Conservation (phyloP, 2,888 invertebrate genomes). For the Steinernema carpocapsae region DNA sequence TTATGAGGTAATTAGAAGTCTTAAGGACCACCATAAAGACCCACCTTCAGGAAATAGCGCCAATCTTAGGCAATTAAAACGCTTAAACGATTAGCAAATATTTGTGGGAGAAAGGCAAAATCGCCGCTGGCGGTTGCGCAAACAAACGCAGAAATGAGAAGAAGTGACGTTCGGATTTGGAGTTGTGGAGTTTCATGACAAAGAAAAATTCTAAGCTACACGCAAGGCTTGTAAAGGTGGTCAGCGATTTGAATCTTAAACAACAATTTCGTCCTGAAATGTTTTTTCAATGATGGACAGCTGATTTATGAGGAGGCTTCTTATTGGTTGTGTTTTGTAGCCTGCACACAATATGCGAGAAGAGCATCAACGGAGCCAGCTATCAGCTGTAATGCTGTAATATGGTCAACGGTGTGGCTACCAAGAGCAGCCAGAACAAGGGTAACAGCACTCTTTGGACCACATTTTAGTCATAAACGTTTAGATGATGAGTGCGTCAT, state of each 20-base stretch:
- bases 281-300: slow-evolving; percentile 8
- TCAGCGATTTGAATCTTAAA: neutral
- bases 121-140: neutral
- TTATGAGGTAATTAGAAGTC: neutral
- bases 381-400: neutral
- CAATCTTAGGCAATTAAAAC: neutral
- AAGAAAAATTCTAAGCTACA: too few relatives aligned
- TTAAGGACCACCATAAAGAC: neutral
- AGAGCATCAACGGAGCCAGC: slow-evolving; percentile 3
- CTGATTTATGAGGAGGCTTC: neutral
- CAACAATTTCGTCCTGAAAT: slow-evolving; percentile 9
- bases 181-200: neutral
- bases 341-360: neutral
- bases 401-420: slow-evolving; percentile 1
- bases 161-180: neutral
- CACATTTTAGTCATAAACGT: neutral
- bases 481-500: slow-evolving; percentile 10
- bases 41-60: too few relatives aligned
- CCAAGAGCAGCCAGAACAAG: slow-evolving; percentile 14
- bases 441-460: too few relatives aligned
- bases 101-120: neutral
- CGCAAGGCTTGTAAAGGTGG: too few relatives aligned
- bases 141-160: neutral
- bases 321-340: neutral
- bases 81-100: neutral